These are phyloP conservation scores for Pangasianodon hypophthalmus DNA, from an alignment of 2,113 vertebrate genomes.

Conservation along the genomic window DNA sequence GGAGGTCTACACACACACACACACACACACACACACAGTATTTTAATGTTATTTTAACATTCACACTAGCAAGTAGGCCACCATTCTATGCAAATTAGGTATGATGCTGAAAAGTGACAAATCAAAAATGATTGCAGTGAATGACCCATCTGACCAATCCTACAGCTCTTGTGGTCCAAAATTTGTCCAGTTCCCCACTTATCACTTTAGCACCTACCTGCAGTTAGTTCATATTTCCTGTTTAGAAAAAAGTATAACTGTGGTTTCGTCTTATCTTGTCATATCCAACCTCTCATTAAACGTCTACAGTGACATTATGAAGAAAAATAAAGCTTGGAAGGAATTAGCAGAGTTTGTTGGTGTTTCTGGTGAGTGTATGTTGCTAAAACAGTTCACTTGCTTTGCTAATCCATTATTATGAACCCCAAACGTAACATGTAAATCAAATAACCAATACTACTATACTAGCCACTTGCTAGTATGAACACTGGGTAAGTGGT, in stretches of 20 bases:
- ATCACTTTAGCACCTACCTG: background rate
- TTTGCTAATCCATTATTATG: background rate
- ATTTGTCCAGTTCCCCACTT: background rate
- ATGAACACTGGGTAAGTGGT: background rate
- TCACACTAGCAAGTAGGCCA: background rate
- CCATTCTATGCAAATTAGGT: background rate
- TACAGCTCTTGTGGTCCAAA: background rate
- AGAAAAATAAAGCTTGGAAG: background rate
- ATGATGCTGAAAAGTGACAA: background rate
- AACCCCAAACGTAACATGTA: background rate
- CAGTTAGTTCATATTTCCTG: background rate
- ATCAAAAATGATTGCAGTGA: background rate
- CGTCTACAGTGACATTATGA: background rate
- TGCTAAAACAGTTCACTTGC: background rate
- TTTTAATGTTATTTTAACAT: background rate
- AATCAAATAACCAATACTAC: no score
- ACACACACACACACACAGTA: slow-evolving; percentile 24
- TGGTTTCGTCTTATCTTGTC: background rate
- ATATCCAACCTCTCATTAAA: background rate
- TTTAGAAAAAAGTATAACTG: background rate
- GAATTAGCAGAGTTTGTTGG: background rate
- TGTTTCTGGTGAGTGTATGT: background rate
- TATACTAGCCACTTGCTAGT: background rate
- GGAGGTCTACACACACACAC: slow-evolving; percentile 77
- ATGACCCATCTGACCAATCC: background rate